phyloP scores from a whole-genome alignment of 2,113 vertebrate species.

The Neofelis nebulosa region DNA sequence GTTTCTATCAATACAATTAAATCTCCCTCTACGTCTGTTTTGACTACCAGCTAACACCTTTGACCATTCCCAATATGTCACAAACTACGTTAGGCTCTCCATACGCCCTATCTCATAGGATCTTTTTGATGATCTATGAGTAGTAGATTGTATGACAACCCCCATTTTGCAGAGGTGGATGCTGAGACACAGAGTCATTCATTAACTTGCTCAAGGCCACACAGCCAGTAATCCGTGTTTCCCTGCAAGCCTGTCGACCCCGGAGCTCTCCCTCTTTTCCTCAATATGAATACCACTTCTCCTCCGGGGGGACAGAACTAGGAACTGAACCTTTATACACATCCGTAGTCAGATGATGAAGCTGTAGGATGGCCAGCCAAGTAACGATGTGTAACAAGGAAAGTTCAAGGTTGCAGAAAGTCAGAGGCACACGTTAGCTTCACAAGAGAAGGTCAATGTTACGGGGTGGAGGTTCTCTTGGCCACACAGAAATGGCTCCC shows the following conservation, averaged over 20 bases:
- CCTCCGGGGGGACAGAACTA: rapidly evolving
- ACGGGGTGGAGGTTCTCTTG: not conserved
- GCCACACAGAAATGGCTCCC: not conserved
- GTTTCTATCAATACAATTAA: not conserved
- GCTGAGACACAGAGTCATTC: not conserved
- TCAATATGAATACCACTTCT: no score
- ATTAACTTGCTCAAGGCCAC: not conserved
- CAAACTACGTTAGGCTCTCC: not conserved
- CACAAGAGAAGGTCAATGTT: not conserved
- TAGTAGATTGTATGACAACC: not conserved
- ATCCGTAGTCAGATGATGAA: not conserved
- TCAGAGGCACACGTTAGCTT: not conserved
- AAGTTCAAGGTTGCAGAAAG: not conserved
- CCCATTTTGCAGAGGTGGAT: not conserved
- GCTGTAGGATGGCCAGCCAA: not conserved
- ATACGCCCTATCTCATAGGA: not conserved
- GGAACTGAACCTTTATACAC: not conserved
- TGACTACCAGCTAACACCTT: not conserved
- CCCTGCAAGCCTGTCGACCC: not conserved
- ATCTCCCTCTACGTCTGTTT: not conserved
- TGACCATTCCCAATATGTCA: not conserved
- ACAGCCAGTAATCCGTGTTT: not conserved
- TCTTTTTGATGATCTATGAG: not conserved
- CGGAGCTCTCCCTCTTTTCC: not conserved
- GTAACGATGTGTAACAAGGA: not conserved